Evolutionary conservation across 2,888 invertebrate genomes (phyloP).

Genomic region (Tetropium fuscum): DNA sequence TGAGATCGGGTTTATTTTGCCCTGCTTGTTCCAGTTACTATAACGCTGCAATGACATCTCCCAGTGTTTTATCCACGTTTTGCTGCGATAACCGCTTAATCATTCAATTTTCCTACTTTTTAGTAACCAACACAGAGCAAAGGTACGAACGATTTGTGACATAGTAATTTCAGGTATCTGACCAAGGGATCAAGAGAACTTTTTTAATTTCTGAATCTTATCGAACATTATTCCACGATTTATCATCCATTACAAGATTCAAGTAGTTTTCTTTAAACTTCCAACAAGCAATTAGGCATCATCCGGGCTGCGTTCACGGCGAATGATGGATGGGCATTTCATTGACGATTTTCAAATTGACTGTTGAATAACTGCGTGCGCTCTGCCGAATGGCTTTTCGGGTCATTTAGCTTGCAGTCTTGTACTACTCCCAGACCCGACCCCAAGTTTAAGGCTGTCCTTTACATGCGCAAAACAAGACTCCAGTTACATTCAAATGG

Average conservation of each 20-base stretch:
- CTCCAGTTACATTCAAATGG: no score
- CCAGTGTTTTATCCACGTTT: no score
- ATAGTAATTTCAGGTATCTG: no score
- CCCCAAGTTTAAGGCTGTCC: no score
- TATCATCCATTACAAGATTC: constrained; percentile 1
- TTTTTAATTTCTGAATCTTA: not conserved
- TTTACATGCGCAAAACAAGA: no score
- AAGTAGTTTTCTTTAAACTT: constrained; percentile 6
- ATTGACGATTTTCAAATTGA: constrained; percentile 19
- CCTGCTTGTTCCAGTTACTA: not conserved
- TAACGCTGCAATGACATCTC: no score
- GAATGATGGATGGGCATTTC: constrained; percentile 19
- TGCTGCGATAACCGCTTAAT: no score
- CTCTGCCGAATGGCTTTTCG: constrained; percentile 1
- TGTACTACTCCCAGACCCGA: not conserved
- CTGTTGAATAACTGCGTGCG: constrained; percentile 18
- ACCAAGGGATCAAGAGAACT: no score
- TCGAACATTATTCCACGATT: not conserved
- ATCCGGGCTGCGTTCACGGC: not conserved
- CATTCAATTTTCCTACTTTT: no score
- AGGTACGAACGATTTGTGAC: no score
- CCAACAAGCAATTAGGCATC: constrained; percentile 7
- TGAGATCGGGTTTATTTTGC: constrained; percentile 2
- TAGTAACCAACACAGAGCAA: no score
- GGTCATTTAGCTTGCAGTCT: constrained; percentile 14